These are phyloP conservation scores for Metopia argyrocephala DNA, from an alignment of 2,888 invertebrate species.

Conservation along the genomic window DNA sequence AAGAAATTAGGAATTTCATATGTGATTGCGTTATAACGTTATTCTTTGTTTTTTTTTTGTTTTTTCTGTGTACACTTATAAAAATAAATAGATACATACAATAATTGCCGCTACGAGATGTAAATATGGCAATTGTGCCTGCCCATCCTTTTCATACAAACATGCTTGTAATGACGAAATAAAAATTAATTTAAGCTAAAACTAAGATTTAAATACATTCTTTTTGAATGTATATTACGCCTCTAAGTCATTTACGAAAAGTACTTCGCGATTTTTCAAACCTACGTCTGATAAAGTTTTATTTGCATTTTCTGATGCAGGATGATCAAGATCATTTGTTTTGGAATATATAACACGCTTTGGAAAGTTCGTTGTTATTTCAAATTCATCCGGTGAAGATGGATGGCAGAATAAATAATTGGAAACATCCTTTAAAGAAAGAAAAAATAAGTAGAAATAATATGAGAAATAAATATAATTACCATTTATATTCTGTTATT, in stretches of 20 bases:
- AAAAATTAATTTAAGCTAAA: background rate
- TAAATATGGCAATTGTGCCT: conserved; percentile 19
- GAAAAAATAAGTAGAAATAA: too few relatives aligned
- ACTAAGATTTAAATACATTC: conserved; percentile 14
- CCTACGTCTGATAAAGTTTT: conserved; percentile 83
- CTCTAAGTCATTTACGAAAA: conserved; percentile 96
- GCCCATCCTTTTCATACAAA: conserved; percentile 1
- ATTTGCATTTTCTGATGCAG: conserved; percentile 63
- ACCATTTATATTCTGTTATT: background rate
- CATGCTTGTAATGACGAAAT: conserved; percentile 23
- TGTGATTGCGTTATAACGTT: conserved; percentile 21
- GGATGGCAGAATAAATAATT: conserved; percentile 97
- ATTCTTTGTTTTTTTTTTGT: too few relatives aligned
- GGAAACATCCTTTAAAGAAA: conserved; percentile 88
- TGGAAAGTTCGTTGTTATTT: conserved; percentile 97
- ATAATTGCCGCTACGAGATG: conserved; percentile 32
- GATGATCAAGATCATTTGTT: conserved; percentile 60
- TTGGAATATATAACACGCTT: conserved; percentile 85
- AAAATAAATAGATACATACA: conserved; percentile 39
- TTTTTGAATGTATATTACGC: conserved; percentile 79
- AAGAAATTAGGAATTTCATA: conserved; percentile 47
- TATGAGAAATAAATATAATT: conserved; percentile 2
- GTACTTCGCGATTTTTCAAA: conserved; percentile 92
- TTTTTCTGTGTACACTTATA: conserved; percentile 9
- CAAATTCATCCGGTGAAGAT: conserved; percentile 93